Evolutionary conservation across 2,113 vertebrate genomes (phyloP), one percentile per base, ranked within the genome.

Genomic region (Ptilorrhoa leucosticta): DNA sequence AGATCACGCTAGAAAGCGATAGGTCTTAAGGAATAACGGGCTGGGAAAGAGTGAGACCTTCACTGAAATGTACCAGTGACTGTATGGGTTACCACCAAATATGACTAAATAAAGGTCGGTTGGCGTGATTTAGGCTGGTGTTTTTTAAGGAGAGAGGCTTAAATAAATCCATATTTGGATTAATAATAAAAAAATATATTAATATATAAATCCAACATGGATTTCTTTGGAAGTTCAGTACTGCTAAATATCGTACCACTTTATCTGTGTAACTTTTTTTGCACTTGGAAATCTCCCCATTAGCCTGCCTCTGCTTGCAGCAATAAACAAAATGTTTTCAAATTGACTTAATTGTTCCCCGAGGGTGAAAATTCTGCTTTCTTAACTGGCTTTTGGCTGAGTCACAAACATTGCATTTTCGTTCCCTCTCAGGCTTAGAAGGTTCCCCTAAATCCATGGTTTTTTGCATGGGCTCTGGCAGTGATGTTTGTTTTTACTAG

Each of bases 351-450:
- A 77, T 80, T 81, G 44, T 72, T 84, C 58, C 73, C 69, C 5
- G 26, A 84, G 73, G 94, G 48, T 81, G 68, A 92, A 87, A 94
- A 90, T 72, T 47, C 58, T 90, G 44, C 39, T 72, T 92, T 77
- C 78, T 66, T 77, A 77, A 63, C 44, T 64, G 69, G 23, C 68
- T 87, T 87, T 84, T 96, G 73, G 16, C 69, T 81, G 87, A 84
- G 35, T 84, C 79, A 69, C 78, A 63, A 48, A 37, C 28, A 30
- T 35, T 68, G 10, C 17, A n/a, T 84, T 92, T 94, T 77, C n/a
- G 20, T 57, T 89, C 31, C 37, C 26, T 88, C 45, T 77, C 33
- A 42, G 37, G 33, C 35, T 88, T 17, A 31, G 19, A 83, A 77
- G 14, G 35, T 40, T 90, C 63, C 37, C 35, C 28, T 80, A 72